Evolutionary conservation across 2,113 vertebrate genomes (phyloP), one percentile per base, ranked within the genome.

Genomic region (Pitta sordida): DNA sequence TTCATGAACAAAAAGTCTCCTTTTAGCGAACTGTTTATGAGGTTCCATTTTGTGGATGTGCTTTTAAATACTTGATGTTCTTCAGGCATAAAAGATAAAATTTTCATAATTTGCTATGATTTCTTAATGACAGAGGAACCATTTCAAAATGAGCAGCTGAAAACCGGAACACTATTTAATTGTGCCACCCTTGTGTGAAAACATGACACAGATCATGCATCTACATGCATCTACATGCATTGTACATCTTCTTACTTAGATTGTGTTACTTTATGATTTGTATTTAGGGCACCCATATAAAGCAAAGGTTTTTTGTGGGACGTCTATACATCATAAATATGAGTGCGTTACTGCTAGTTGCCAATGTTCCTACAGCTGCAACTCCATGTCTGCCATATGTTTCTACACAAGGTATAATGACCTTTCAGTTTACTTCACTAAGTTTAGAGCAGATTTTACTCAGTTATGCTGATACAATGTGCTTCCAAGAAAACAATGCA

Each of bases 241-340:
- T 37, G 11, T 46, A 29, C 20, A 4, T 84, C 15, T 62, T 83
- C 18, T 86, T 59, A 22, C 21, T 15, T 43, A 29, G 10, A 44
- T 13, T 12, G 3, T 3, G 5, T n/a, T 71, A 52, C 9, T 16
- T 30, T 69, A 17, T 27, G 17, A 52, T 52, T 81, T 67, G 23
- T 12, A 34, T 71, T 77, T 63, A 48, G 21, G 23, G 17, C 41
- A 70, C 2, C 15, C 11, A 9, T 52, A 56, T n/a, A 14, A 49
- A 68, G 24, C 15, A 52, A 76, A 86, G 43, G 15, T 3, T 49
- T 78, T 73, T 64, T 34, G 10, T 59, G 27, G 26, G 19, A 89
- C 9, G 11, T 15, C 9, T 44, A 13, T 27, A 21, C 0, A 6
- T 79, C 2, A 1, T 48, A 60, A 49, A 2, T 24, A 36, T 32